These are phyloP conservation scores for Hoplodrina ambigua DNA, from an alignment of 2,888 invertebrate species.

Conservation along the genomic window DNA sequence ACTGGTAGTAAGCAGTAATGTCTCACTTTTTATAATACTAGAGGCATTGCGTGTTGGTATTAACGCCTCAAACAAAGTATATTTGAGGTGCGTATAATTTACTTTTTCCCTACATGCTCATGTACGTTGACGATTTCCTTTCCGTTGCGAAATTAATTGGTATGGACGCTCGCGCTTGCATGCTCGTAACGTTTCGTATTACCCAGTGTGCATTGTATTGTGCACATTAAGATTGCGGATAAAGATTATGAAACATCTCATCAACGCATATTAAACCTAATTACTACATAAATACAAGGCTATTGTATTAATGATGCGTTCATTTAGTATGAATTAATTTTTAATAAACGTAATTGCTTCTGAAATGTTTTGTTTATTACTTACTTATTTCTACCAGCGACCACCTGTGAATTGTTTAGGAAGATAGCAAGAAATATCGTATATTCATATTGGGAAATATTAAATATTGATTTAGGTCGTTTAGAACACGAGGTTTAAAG, in stretches of 20 bases:
- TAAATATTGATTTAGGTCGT: slow-evolving; percentile 12
- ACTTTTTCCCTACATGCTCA: slow-evolving; percentile 70
- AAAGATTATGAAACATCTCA: slow-evolving; percentile 43
- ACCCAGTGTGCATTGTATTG: slow-evolving; percentile 50
- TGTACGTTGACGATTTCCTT: slow-evolving; percentile 72
- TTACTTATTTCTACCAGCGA: neutral
- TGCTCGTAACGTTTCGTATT: slow-evolving; percentile 56
- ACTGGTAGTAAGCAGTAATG: slow-evolving; percentile 63
- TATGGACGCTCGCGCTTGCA: slow-evolving; percentile 55
- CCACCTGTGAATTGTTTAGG: slow-evolving; percentile 4
- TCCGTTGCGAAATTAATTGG: slow-evolving; percentile 72
- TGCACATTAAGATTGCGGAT: slow-evolving; percentile 50
- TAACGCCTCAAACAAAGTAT: slow-evolving; percentile 67
- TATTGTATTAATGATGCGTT: slow-evolving; percentile 35
- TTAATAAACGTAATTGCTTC: slow-evolving; percentile 4
- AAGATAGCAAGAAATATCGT: neutral
- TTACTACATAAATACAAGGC: slow-evolving; percentile 19
- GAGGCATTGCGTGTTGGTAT: slow-evolving; percentile 69
- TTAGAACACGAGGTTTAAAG: neutral
- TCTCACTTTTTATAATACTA: slow-evolving; percentile 67
- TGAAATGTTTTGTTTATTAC: neutral
- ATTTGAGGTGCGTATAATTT: slow-evolving; percentile 70
- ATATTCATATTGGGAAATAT: neutral
- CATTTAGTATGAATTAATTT: neutral
- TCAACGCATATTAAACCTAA: slow-evolving; percentile 33